Conservation (phyloP, 2,888 invertebrate species). For the Linnaemya tessellans region DNA sequence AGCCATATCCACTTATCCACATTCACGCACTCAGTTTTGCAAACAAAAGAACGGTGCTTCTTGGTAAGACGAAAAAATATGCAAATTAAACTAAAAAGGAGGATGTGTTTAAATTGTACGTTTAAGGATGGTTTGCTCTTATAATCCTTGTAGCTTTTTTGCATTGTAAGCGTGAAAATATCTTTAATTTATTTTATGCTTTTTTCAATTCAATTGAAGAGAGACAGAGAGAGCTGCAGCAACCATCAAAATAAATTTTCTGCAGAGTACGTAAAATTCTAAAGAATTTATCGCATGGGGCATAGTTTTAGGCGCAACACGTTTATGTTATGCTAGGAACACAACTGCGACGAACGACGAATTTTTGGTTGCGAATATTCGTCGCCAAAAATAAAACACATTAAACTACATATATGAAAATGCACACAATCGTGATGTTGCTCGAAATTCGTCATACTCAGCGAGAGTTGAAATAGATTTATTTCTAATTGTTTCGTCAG, state of each 20-base stretch:
- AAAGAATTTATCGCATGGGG: background rate
- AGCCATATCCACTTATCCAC: too few species aligned
- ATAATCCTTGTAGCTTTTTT: constrained; percentile 1
- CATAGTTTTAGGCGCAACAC: constrained; percentile 7
- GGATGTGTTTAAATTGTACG: background rate
- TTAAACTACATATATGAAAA: too few species aligned
- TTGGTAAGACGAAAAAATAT: background rate
- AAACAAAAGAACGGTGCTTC: background rate
- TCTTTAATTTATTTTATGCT: background rate
- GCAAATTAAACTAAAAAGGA: background rate
- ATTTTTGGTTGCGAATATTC: too few species aligned
- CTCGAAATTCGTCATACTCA: too few species aligned
- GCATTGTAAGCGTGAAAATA: background rate
- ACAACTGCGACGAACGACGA: too few species aligned
- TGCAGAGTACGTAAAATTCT: background rate
- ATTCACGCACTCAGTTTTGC: background rate
- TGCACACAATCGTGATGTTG: too few species aligned
- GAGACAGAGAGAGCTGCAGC: background rate
- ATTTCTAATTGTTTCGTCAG: too few species aligned
- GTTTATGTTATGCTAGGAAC: too few species aligned
- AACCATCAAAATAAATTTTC: background rate
- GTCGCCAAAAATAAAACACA: too few species aligned
- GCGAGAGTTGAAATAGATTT: too few species aligned
- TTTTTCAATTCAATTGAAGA: background rate
- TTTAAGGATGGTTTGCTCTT: background rate